Conservation (phyloP, 2,888 invertebrate genomes). For the Thumatha senex region DNA sequence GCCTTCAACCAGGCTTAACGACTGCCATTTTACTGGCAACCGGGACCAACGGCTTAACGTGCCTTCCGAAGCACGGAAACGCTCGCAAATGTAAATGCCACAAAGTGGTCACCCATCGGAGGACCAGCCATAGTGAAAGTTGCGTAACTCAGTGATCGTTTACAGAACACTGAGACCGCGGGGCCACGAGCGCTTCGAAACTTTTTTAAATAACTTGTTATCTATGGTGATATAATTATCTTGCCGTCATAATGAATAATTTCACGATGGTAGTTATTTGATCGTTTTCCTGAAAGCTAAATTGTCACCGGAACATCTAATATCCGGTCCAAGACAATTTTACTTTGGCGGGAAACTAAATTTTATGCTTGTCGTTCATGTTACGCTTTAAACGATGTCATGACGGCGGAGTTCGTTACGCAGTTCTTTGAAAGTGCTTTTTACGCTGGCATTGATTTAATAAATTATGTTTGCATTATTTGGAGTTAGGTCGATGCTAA, state of each 20-base stretch:
- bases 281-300: constrained; percentile 10
- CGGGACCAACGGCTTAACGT: too few relatives aligned
- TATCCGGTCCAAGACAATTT: constrained; percentile 10
- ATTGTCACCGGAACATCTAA: constrained; percentile 10
- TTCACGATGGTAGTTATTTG: constrained; percentile 8
- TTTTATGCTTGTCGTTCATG: constrained; percentile 8
- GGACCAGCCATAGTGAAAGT: too few relatives aligned
- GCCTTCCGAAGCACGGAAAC: too few relatives aligned
- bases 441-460: neutral
- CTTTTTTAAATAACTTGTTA: neutral
- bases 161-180: too few relatives aligned
- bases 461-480: neutral
- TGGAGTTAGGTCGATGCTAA: neutral
- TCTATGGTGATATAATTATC: neutral
- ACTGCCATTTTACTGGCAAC: too few relatives aligned
- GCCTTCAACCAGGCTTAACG: too few relatives aligned
- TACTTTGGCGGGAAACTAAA: constrained; percentile 7
- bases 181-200: too few relatives aligned
- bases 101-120: too few relatives aligned
- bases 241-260: constrained; percentile 5
- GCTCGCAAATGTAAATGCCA: too few relatives aligned
- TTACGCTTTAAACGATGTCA: neutral
- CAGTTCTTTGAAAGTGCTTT: neutral
- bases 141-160: too few relatives aligned
- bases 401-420: neutral